Base-by-base conservation (phyloP, 2,888 invertebrate species). In the Idaea dimidiata region DNA sequence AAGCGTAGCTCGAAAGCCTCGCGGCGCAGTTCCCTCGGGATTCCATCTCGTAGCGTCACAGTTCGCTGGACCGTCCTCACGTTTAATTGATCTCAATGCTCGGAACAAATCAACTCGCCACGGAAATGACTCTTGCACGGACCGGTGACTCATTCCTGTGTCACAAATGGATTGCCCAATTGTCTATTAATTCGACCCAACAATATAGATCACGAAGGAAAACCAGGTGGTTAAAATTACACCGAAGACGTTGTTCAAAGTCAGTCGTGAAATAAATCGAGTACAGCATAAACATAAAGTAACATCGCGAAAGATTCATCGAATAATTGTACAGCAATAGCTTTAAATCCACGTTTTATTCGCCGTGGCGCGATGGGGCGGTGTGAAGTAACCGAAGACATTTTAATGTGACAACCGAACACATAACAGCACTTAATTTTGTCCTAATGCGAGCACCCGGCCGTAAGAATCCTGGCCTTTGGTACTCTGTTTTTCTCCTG, bases 351-450 rank as follows among this genome's bases (percentile, higher is more conserved):
- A 65, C 71, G 72, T 74, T 82, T 84, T 86, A 84, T 87, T 87
- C 85, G 81, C 78, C 79, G 69, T 69, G 64, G 43, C 43, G 43
- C 43, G 43, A 43, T 43, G 43, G 79, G 43, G 79, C 82, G 77
- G 81, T 82, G 83, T 83, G 83, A 85, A 83, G 87, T 85, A 86
- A 86, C 84, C 82, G 71, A 77, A 79, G 87, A 89, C 83, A 91
- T 91, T 91, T 92, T 91, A 92, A 91, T 88, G 90, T 89, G 90
- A 87, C 89, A 87, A 76, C 72, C 73, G 82, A 82, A 90, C 91
- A 91, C 86, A 91, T 90, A 89, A 91, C 87, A 80, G 87, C 91
- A 92, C 92, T 92, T 91, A 91, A 91, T 91, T 89, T 90, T 86
- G 87, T 85, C 88, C 91, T 91, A 90, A 92, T 89, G 88, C 84